Conservation (phyloP, 2,888 invertebrate genomes). For the Acleris cristana region DNA sequence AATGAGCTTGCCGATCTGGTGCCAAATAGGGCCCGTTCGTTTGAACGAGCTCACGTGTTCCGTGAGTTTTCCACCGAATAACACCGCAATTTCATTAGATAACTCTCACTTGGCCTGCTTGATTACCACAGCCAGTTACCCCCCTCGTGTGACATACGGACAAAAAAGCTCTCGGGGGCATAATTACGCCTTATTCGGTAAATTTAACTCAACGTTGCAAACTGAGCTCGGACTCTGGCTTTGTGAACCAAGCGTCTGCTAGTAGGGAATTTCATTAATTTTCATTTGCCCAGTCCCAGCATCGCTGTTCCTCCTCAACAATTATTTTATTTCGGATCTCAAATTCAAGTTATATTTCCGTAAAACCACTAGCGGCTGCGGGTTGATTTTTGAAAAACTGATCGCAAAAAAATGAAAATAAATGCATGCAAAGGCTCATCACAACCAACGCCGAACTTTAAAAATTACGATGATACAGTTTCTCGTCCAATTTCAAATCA, state of each 20-base stretch:
- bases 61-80: neutral
- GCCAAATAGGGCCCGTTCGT: too few species aligned
- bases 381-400: neutral
- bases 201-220: slow-evolving; percentile 47
- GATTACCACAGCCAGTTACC: slow-evolving; percentile 10
- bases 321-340: slow-evolving; percentile 58
- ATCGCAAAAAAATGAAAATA: neutral
- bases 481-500: too few species aligned
- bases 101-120: slow-evolving; percentile 9
- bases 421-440: neutral
- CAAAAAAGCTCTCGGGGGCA: slow-evolving; percentile 17
- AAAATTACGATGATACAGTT: too few species aligned
- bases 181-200: slow-evolving; percentile 37
- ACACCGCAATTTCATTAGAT: neutral
- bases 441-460: too few species aligned
- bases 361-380: neutral
- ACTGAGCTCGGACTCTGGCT: slow-evolving; percentile 45
- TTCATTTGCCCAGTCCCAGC: slow-evolving; percentile 67
- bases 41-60: neutral
- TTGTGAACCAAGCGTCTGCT: slow-evolving; percentile 55
- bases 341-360: slow-evolving; percentile 36
- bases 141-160: slow-evolving; percentile 13
- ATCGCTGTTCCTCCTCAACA: slow-evolving; percentile 52
- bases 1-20: too few species aligned
- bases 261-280: slow-evolving; percentile 73